Percentiles rank a stretch among this genome's conserved stretches.
These are phyloP conservation scores for Radopholus similis DNA, from an alignment of 1,140 invertebrate genomes.

Conservation along the genomic window DNA sequence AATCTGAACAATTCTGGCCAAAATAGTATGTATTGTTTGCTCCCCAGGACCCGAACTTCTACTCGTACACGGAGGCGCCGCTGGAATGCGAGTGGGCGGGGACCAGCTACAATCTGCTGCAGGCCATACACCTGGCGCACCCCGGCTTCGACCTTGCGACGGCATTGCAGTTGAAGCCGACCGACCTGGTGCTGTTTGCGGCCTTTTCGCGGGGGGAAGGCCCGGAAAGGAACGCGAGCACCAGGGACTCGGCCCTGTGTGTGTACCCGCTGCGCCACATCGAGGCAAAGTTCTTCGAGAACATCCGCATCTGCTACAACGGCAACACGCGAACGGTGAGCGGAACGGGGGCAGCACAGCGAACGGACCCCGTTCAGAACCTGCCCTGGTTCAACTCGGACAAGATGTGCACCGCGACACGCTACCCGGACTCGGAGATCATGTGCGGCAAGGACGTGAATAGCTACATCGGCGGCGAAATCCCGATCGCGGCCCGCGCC, in stretches of 20 bases:
- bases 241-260: slow-evolving; percentile 53
- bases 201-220: slow-evolving; percentile 45
- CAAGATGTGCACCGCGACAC: slow-evolving; percentile 44
- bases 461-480: slow-evolving; percentile 52
- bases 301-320: slow-evolving; percentile 54
- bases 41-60: slow-evolving; percentile 53
- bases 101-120: slow-evolving; percentile 50
- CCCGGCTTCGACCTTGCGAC: slow-evolving; percentile 57
- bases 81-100: slow-evolving; percentile 50
- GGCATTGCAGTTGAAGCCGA: slow-evolving; percentile 41
- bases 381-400: slow-evolving; percentile 58
- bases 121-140: slow-evolving; percentile 46
- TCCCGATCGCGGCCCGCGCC: slow-evolving; percentile 41
- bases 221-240: slow-evolving; percentile 31
- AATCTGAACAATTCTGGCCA: too few relatives aligned
- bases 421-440: slow-evolving; percentile 46
- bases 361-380: slow-evolving; percentile 27
- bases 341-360: background rate
- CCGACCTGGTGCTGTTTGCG: slow-evolving; percentile 44
- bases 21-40: too few relatives aligned
- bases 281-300: slow-evolving; percentile 53
- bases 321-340: slow-evolving; percentile 42
- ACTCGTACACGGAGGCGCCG: slow-evolving; percentile 56
- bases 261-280: slow-evolving; percentile 43
- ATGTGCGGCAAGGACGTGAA: slow-evolving; percentile 54